phyloP scores from a whole-genome alignment of 2,888 invertebrate genomes.

The Melolontha melolontha region DNA sequence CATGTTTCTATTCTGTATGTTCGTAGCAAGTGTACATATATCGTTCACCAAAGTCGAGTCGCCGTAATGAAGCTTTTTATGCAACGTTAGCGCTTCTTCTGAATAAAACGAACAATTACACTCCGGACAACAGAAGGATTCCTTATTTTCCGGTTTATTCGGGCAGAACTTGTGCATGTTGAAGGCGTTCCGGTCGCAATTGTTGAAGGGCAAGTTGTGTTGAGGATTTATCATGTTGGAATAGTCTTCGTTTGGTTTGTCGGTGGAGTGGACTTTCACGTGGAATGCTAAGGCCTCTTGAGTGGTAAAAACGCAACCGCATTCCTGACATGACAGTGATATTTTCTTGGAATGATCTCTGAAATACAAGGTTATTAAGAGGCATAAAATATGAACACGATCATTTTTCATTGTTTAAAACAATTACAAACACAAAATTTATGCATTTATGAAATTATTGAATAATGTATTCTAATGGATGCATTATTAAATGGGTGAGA shows the following conservation, averaged over 20 bases:
- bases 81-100: conserved; percentile 82
- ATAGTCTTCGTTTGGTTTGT: conserved; percentile 57
- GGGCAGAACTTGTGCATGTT: conserved; percentile 29
- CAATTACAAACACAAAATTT: too few relatives aligned
- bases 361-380: background rate
- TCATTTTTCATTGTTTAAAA: too few relatives aligned
- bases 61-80: conserved; percentile 83
- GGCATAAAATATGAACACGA: background rate
- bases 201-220: conserved; percentile 43
- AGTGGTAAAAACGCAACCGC: conserved; percentile 74
- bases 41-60: conserved; percentile 85
- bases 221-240: conserved; percentile 26
- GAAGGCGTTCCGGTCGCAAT: conserved; percentile 51
- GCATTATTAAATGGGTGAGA: too few relatives aligned
- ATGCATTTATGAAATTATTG: too few relatives aligned
- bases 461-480: too few relatives aligned
- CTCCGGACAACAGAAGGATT: conserved; percentile 63
- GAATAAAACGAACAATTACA: conserved; percentile 75
- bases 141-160: conserved; percentile 29
- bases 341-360: conserved; percentile 42
- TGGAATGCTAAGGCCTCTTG: conserved; percentile 83
- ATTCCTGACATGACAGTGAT: conserved; percentile 65
- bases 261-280: conserved; percentile 83
- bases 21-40: conserved; percentile 83
- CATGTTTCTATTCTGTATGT: conserved; percentile 69